Base-by-base conservation (phyloP, 2,797 vertebrate species). In the Luscinia luscinia region DNA sequence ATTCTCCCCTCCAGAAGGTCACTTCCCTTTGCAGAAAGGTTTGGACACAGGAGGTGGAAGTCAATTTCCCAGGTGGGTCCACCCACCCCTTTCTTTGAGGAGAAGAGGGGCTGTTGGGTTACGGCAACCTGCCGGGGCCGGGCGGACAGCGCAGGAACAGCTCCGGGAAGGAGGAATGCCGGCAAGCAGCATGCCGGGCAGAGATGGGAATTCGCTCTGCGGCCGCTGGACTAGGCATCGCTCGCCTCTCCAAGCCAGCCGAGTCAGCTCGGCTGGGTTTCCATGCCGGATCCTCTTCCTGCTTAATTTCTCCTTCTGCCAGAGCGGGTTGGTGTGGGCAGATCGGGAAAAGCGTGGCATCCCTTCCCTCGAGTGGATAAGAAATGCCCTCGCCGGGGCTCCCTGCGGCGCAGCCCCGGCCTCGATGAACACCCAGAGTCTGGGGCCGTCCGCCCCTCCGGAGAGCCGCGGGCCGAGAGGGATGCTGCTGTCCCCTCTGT, bases 21-120 rank as follows among this genome's bases (percentile, higher is more conserved):
- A 78, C 54, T 94, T 68, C 49, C 38, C n/a, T 85, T 92, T 91
- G 75, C 87, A 73, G 66, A 77, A 78, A 63, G 48, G 28, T 68
- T 89, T 45, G 89, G 45, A 89, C 62, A 59, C 46, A 8, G 4
- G 41, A 45, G 57, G 21, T 93, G 69, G 66, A 87, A 76, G 67
- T 40, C 68, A 77, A 8, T 88, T 84, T 92, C 76, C 62, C 84
- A 78, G 81, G 43, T 61, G 30, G n/a, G 85, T 81, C 54, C 36
- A 55, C 28, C 74, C 68, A 46, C 43, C 58, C 58, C 59, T 73
- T 64, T 75, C 74, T 90, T 46, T 66, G 92, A 63, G 82, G 69
- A 67, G 51, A 38, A 38, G 13, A 38, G 12, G 83, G 55, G 38
- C 55, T 52, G 13, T 49, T 36, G 6, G 54, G 34, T 72, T n/a